phyloP scores from a whole-genome alignment of 2,797 vertebrate genomes.

The Merluccius polli region DNA sequence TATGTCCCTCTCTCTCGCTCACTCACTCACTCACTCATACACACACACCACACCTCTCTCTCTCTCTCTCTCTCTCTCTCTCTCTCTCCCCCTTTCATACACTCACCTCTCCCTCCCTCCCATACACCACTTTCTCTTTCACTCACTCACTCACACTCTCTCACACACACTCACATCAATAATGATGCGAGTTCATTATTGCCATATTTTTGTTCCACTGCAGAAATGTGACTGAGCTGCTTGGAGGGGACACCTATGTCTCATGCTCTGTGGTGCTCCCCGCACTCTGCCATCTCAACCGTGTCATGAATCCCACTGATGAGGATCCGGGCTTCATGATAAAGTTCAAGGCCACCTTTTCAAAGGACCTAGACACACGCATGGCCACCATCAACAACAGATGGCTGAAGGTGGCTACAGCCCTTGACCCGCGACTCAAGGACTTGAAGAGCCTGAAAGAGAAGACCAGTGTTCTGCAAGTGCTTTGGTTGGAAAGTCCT shows the following conservation, averaged over 20 bases:
- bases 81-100: too few relatives aligned
- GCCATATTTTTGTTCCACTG: too few relatives aligned
- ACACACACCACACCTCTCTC: too few relatives aligned
- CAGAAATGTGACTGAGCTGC: conserved; percentile 25
- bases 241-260: conserved; percentile 23
- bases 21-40: too few relatives aligned
- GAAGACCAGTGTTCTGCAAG: too few relatives aligned
- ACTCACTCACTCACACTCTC: not conserved
- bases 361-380: not conserved
- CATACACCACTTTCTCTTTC: too few relatives aligned
- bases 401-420: conserved; percentile 2
- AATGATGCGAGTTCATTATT: too few relatives aligned
- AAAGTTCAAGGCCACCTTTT: conserved; percentile 15
- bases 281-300: conserved; percentile 20
- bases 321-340: conserved; percentile 6
- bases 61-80: too few relatives aligned
- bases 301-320: conserved; percentile 17
- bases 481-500: too few relatives aligned
- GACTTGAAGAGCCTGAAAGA: too few relatives aligned
- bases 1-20: conserved; percentile 1
- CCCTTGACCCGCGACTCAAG: not conserved
- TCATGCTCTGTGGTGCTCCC: conserved; percentile 24
- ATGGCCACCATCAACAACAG: not conserved
- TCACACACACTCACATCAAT: too few relatives aligned
- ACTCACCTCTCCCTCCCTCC: too few relatives aligned